Base-by-base conservation (phyloP, 1,140 invertebrate genomes). In the Planococcus citri region DNA sequence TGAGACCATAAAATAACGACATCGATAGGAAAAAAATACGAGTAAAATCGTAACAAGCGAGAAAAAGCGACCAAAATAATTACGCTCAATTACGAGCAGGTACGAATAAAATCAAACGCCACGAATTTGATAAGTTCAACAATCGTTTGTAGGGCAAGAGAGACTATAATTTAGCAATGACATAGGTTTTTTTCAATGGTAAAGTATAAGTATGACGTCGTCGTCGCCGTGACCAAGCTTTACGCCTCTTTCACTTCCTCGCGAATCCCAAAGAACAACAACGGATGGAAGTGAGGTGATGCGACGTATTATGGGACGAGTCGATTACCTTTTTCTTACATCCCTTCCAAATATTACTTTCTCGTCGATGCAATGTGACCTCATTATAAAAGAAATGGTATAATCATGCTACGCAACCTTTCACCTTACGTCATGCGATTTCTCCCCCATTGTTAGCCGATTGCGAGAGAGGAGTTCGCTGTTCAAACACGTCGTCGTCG, bases 361-460 rank as follows among this genome's bases (percentile, higher is more conserved):
- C 60, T 64, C 60, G 51, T n/a, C 51, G 60, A 64, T 64, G 60
- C 60, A 64, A 64, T 64, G 60, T 27, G 60, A 64, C 60, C 60
- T 64, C 60, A 64, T 64, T 64, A 20, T 64, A 64, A 64, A 64
- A 64, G 60, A 64, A 27, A 64, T 64, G 60, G 60, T 64, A 64
- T 64, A 64, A 64, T 64, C 60, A 64, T 25, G 60, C 60, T 24
- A 64, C 60, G 60, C 60, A 64, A 64, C 60, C 60, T 64, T 64
- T 64, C 60, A 64, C 60, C 60, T 64, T 64, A 64, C 60, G 60
- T 64, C 60, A 64, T 64, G 60, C 60, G 60, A 64, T 64, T 64
- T 64, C 60, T 64, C 60, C 60, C 60, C 60, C 60, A 64, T 64
- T 64, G 60, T 64, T 58, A 22, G 51, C 51, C 22, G 3, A 64